Base-by-base conservation (phyloP, 2,888 invertebrate genomes). In the Sipha maydis region DNA sequence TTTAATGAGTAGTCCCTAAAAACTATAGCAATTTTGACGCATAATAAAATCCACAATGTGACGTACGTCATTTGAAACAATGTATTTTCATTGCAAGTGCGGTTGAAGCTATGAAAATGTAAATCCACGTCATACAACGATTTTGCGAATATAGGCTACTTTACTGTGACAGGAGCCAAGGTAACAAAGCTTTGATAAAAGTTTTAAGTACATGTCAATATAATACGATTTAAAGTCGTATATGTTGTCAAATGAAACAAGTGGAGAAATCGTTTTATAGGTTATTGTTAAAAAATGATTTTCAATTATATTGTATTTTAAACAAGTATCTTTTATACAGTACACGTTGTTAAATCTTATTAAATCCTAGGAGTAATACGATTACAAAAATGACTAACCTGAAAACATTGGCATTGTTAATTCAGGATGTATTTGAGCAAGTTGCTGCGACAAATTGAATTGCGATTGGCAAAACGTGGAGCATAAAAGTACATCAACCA, bases 321-420 rank as follows among this genome's bases (percentile, higher is more conserved):
- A 5, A 61, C 56, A 54, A 17, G 14, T 56, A 21, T 67, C 5
- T 69, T 69, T 69, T 69, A 21, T 28, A 7, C 7, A 8, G 7
- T 69, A 28, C 11, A n/a, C 28, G 4, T 61, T 17, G 11, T 61
- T 61, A 38, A 61, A 79, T 34, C 61, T 2, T 17, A 56, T 79
- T 73, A 34, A 79, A 73, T 3, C 48, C 25, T 25, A 79, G 3
- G 19, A 21, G 61, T 83, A 61, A 73, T 54, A 34, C 31, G 71
- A 54, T 54, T 34, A 34, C 48, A 78, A 71, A 48, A 5, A 71
- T 71, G 75, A 92, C 92, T 93, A 92, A 98, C 98, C 99, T 91
- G 99, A 99, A 93, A 99, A 99, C 95, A 99, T 98, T 0, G 99
- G 98, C 98, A 99, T 99, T 48, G 99, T 99, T 73, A 99, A 94